These are phyloP conservation scores for Notarius lentiginosus DNA, from an alignment of 2,113 vertebrate species.

Conservation along the genomic window DNA sequence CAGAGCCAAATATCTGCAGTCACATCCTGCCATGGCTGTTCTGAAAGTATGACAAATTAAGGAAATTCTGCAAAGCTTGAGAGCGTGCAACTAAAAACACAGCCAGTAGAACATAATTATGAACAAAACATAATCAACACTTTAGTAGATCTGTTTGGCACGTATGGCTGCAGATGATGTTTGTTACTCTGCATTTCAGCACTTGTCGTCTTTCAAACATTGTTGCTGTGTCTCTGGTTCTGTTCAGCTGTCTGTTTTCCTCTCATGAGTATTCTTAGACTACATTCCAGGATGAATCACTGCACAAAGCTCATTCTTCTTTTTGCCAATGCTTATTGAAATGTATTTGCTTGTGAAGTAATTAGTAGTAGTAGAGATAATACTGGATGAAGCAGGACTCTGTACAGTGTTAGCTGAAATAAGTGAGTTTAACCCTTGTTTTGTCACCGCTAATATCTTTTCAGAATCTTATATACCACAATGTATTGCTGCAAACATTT, in stretches of 20 bases:
- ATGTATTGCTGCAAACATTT: background rate
- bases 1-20: conserved; percentile 31
- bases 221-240: conserved; percentile 8
- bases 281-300: background rate
- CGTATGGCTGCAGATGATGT: conserved; percentile 2
- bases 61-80: background rate
- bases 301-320: background rate
- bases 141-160: background rate
- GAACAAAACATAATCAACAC: background rate
- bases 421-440: background rate
- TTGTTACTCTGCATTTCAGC: background rate
- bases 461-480: background rate
- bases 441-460: no score
- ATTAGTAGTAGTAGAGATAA: background rate
- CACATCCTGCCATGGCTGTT: conserved; percentile 35
- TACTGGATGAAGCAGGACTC: background rate
- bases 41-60: conserved; percentile 23
- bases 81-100: background rate
- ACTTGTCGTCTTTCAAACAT: background rate
- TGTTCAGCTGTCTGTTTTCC: background rate
- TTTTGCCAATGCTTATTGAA: background rate
- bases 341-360: background rate
- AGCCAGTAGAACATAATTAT: background rate
- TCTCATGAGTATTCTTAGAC: background rate
- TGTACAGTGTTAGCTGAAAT: background rate